These are phyloP conservation scores for Oreonectes daqikongensis DNA, from an alignment of 2,797 vertebrate species.

Conservation along the genomic window DNA sequence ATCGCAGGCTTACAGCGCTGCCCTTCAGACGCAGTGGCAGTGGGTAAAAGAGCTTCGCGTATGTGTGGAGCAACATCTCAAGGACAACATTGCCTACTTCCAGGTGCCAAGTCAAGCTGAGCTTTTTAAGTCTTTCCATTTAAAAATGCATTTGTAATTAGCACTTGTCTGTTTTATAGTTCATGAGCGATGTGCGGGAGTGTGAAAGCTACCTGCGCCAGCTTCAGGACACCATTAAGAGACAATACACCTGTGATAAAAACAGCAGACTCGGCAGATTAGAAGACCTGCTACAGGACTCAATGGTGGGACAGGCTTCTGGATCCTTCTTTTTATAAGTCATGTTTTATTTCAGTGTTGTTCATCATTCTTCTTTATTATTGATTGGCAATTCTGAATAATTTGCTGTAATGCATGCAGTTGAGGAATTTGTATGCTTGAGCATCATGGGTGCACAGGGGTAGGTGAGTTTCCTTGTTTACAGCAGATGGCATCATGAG, in stretches of 20 bases:
- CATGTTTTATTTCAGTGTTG: background rate
- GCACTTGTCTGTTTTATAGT: slow-evolving; percentile 71
- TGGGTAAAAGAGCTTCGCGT: slow-evolving; percentile 95
- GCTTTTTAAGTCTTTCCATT: background rate
- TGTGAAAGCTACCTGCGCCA: slow-evolving; percentile 88
- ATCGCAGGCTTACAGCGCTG: slow-evolving; percentile 91
- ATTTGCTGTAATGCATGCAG: background rate
- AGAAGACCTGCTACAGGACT: slow-evolving; percentile 97
- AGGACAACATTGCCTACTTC: slow-evolving; percentile 92
- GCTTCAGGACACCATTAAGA: slow-evolving; percentile 94
- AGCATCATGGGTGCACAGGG: background rate
- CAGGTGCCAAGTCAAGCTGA: slow-evolving; percentile 77
- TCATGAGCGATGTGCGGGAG: slow-evolving; percentile 89
- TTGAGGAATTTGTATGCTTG: slow-evolving; percentile 12
- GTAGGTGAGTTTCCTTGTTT: background rate
- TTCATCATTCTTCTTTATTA: background rate
- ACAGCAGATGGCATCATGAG: slow-evolving; percentile 53
- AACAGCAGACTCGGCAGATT: slow-evolving; percentile 89
- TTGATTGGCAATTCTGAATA: background rate
- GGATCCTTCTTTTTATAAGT: background rate
- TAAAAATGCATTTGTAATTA: background rate
- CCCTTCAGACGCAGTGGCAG: slow-evolving; percentile 93
- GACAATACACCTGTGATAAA: slow-evolving; percentile 93
- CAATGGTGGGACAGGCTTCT: slow-evolving; percentile 82
- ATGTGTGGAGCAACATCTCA: slow-evolving; percentile 94